phyloP scores from a whole-genome alignment of 2,113 vertebrate species.

The Tapirus terrestris region DNA sequence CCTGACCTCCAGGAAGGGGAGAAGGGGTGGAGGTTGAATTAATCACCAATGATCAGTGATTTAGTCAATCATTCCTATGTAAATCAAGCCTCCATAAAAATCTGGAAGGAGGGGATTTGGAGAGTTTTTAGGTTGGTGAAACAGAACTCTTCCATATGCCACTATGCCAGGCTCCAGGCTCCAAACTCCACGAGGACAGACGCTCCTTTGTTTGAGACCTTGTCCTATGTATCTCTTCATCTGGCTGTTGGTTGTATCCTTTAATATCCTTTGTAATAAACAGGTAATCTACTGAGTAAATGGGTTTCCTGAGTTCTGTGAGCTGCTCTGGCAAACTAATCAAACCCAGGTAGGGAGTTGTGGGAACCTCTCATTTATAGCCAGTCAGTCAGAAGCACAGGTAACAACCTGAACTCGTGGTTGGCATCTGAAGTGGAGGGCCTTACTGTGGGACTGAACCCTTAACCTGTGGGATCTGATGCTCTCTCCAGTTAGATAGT shows the following conservation, averaged over 20 bases:
- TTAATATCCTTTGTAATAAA: slow-evolving; percentile 1
- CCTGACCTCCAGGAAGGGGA: not conserved
- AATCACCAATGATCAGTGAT: not conserved
- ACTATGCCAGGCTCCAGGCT: not conserved
- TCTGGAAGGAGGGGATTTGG: not conserved
- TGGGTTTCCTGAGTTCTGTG: not conserved
- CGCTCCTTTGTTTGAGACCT: not conserved
- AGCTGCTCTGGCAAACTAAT: not conserved
- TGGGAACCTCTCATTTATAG: not conserved
- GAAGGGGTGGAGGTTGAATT: not conserved
- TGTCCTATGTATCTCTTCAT: not conserved
- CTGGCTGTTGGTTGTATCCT: not conserved
- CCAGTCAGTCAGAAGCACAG: not conserved
- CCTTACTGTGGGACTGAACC: not conserved
- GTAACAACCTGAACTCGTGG: not conserved
- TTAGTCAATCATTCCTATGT: not conserved
- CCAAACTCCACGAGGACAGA: not conserved
- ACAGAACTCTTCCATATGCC: not conserved
- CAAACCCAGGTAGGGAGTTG: not conserved
- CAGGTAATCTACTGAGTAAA: not conserved
- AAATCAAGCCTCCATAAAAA: not conserved
- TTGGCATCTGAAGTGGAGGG: not conserved
- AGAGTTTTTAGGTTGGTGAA: not conserved
- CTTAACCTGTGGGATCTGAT: not conserved
- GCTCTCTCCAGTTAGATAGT: not conserved